Evolutionary conservation across 2,888 invertebrate genomes (phyloP).

Genomic region (Conchocele bisecta): DNA sequence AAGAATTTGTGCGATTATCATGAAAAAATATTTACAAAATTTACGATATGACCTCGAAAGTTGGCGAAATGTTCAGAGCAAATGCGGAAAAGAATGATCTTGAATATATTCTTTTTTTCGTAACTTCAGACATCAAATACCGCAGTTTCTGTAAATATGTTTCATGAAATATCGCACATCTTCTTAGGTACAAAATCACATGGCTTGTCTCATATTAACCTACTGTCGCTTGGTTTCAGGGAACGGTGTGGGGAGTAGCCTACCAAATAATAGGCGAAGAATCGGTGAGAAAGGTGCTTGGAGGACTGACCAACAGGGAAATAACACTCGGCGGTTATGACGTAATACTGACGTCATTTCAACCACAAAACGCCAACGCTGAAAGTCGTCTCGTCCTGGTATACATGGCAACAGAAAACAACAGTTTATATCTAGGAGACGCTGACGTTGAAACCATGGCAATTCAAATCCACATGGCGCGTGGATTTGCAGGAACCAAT

Average conservation of each 20-base stretch:
- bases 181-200: no score
- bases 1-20: no score
- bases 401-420: slow-evolving; percentile 82
- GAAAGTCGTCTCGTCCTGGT: slow-evolving; percentile 79
- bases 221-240: slow-evolving; percentile 86
- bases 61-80: no score
- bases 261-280: slow-evolving; percentile 87
- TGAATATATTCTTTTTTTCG: no score
- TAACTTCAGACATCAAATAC: no score
- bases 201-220: no score
- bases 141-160: no score
- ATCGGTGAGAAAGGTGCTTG: slow-evolving; percentile 86
- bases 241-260: slow-evolving; percentile 92
- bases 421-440: slow-evolving; percentile 82
- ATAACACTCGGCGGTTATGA: slow-evolving; percentile 91
- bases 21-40: no score
- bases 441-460: slow-evolving; percentile 79
- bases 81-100: no score
- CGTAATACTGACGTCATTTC: slow-evolving; percentile 86
- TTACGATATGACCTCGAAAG: no score
- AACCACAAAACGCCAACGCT: slow-evolving; percentile 84
- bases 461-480: slow-evolving; percentile 78
- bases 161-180: no score
- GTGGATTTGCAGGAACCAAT: slow-evolving; percentile 82
- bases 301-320: slow-evolving; percentile 91